A percentile compares a stretch with the other conserved stretches of the same genome.
phyloP scores from a whole-genome alignment of 2,888 invertebrate genomes.

The Blomia tropicalis region DNA sequence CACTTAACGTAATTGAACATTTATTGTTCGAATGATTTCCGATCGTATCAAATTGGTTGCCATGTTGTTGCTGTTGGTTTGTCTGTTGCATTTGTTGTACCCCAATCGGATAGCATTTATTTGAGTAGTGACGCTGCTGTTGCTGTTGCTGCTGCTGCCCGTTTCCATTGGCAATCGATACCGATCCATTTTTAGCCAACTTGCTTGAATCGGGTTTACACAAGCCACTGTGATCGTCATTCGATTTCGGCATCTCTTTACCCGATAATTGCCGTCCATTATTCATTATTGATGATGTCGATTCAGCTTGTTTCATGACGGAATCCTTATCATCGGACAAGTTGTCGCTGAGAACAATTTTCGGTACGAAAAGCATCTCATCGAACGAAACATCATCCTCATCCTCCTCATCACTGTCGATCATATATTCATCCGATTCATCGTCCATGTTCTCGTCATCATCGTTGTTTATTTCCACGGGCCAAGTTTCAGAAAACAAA shows the following conservation, averaged over 20 bases:
- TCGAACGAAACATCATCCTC: not conserved
- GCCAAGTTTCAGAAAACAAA: not conserved
- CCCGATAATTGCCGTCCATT: not conserved
- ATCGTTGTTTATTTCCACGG: not conserved
- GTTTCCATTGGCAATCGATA: not conserved
- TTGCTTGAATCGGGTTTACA: not conserved
- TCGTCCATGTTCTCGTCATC: not conserved
- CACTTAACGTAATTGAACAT: not conserved
- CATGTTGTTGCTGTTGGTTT: not conserved
- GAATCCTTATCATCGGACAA: not conserved
- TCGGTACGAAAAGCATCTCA: not conserved
- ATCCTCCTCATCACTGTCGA: slow-evolving; percentile 10
- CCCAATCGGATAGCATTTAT: not conserved
- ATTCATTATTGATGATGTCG: not conserved
- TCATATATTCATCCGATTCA: slow-evolving; percentile 14
- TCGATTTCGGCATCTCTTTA: not conserved
- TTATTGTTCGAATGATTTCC: not conserved
- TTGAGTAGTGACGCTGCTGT: not conserved
- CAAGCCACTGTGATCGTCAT: not conserved
- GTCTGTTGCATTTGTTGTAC: too few relatives aligned
- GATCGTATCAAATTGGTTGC: not conserved
- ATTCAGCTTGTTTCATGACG: too few relatives aligned
- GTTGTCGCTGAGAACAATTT: slow-evolving; percentile 3
- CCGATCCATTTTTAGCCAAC: not conserved
- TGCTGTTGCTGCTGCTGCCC: not conserved